Base-by-base conservation (phyloP, 2,113 vertebrate species). In the Kryptolebias marmoratus region DNA sequence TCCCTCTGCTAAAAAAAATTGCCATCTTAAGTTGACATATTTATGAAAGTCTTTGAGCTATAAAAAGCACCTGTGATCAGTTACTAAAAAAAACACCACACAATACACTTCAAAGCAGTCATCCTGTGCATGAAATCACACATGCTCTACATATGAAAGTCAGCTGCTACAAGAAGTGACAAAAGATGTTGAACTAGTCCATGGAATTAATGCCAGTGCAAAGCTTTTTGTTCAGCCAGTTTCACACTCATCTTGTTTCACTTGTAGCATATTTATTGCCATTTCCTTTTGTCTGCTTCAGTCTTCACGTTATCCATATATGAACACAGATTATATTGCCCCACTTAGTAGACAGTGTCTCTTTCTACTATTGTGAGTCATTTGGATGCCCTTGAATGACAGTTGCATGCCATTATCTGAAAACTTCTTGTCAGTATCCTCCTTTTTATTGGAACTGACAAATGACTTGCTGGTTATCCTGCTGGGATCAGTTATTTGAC, bases 31-130 rank as follows among this genome's bases (percentile, higher is more conserved):
- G 28, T 56, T 70, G 1, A 74, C 31, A 63, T 56, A 11, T 30
- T 57, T 31, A 78, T 79, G 49, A 50, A 48, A 14, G 45, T 14
- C 10, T 36, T 50, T 31, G 18, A 10, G 56, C 27, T 67, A 16
- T 47, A 72, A 73, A 73, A 42, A 60, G 71, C 57, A 6, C 61
- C 18, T 28, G 39, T 48, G 53, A 74, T 76, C 9, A 61, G 66
- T 36, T 32, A 49, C 71, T 71, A 36, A 80, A 18, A 71, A 61
- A 39, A 18, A 22, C 3, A 54, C 22, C 22, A 22, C 3, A 54
- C 22, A 9, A 11, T 27, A 13, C 30, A 62, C 42, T 30, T 54
- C 16, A 56, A 27, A 70, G 39, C 27, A 2, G 1, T 28, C 13
- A 16, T 18, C 54, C 11, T 50, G 11, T 12, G 6, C 44, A 28